These are phyloP conservation scores for Enteromius viviparus DNA, from an alignment of 2,797 vertebrate species.

Conservation along the genomic window DNA sequence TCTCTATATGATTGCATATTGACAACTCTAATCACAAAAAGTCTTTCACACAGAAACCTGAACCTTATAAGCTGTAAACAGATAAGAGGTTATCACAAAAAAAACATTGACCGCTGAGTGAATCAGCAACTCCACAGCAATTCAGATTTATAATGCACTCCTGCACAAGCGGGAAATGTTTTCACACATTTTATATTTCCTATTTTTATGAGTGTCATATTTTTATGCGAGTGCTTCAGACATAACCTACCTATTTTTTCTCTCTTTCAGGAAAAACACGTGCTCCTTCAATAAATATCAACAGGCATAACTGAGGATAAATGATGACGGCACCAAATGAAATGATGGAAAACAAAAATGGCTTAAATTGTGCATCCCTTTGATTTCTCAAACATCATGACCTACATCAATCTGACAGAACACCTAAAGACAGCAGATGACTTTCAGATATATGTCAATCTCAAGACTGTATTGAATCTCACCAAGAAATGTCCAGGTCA, in stretches of 20 bases:
- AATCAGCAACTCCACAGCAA: not conserved
- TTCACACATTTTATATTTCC: not conserved
- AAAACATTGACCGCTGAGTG: not conserved
- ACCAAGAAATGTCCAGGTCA: not conserved
- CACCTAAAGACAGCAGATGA: not conserved
- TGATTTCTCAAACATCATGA: not conserved
- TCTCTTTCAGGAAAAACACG: conserved; percentile 69
- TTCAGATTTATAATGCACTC: not conserved
- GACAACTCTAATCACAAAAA: not conserved
- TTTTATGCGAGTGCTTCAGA: not conserved
- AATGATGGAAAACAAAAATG: not conserved
- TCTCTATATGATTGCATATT: not conserved
- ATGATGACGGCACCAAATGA: not conserved
- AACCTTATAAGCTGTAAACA: not conserved
- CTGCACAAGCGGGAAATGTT: not conserved
- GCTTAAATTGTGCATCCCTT: not conserved
- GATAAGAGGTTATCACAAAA: conserved; percentile 10
- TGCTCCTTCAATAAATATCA: conserved; percentile 68
- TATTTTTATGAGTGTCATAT: not conserved
- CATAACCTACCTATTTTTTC: conserved; percentile 39
- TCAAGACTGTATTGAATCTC: not conserved
- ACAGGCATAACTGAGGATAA: not conserved
- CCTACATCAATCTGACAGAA: not conserved
- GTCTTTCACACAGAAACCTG: not conserved
- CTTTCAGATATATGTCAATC: not conserved